Conservation (phyloP, 2,113 vertebrate genomes). For the Fulmarus glacialis region DNA sequence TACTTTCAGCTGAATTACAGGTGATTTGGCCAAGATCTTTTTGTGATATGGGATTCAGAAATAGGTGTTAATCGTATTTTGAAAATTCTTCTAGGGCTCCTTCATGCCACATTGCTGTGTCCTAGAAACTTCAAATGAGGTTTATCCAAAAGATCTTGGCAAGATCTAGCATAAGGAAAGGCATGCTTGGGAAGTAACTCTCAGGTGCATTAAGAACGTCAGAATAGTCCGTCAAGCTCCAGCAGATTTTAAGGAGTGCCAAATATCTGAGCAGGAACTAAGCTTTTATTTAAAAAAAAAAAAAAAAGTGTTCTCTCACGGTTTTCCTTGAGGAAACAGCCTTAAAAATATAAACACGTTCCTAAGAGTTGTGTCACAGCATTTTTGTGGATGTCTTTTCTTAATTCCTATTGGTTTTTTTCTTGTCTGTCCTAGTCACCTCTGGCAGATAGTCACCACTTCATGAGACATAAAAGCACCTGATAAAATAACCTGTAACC, state of each 20-base stretch:
- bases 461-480: background rate
- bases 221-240: constrained; percentile 21
- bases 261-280: background rate
- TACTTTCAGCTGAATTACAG: constrained; percentile 14
- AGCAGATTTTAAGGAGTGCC: constrained; percentile 40
- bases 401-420: background rate
- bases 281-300: background rate
- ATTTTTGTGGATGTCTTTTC: background rate
- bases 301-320: background rate
- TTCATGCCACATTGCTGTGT: background rate
- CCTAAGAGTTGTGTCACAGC: background rate
- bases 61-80: constrained; percentile 8
- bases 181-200: constrained; percentile 44
- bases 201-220: constrained; percentile 26
- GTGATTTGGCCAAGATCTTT: background rate
- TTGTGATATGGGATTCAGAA: background rate
- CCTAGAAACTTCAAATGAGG: constrained; percentile 51
- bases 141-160: constrained; percentile 56
- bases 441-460: background rate
- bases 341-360: background rate
- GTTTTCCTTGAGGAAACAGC: background rate
- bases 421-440: background rate
- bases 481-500: background rate
- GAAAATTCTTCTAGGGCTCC: constrained; percentile 24
- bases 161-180: constrained; percentile 23